Percentiles rank a stretch among this genome's conserved stretches.
Evolutionary conservation across 2,888 invertebrate species (phyloP).

Genomic region (Chromoteleia sp.): DNA sequence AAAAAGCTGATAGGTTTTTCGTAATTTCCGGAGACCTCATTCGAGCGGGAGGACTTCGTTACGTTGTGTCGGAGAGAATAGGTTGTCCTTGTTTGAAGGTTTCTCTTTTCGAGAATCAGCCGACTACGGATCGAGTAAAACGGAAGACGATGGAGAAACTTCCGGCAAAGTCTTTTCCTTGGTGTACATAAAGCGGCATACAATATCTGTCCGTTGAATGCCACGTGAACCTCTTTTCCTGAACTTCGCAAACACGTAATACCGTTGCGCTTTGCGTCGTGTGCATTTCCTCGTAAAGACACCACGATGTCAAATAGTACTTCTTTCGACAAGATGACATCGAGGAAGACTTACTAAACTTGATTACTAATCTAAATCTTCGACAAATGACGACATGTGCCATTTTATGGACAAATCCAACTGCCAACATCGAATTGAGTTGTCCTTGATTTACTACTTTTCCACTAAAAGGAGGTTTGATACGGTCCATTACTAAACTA

Average conservation of each 20-base stretch:
- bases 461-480: not conserved
- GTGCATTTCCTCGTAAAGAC: constrained; percentile 66
- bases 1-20: constrained; percentile 75
- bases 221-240: constrained; percentile 48
- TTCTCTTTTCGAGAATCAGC: constrained; percentile 48
- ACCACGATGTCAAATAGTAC: constrained; percentile 38
- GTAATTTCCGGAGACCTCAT: constrained; percentile 73
- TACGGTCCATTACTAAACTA: not conserved
- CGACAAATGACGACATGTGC: constrained; percentile 1
- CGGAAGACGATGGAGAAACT: constrained; percentile 61
- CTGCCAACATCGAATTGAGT: constrained; percentile 3
- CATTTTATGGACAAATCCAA: constrained; percentile 19
- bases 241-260: constrained; percentile 67
- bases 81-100: constrained; percentile 42
- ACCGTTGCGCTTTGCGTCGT: constrained; percentile 65
- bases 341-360: constrained; percentile 35
- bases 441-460: not conserved
- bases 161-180: constrained; percentile 54
- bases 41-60: constrained; percentile 61
- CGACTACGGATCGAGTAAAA: constrained; percentile 49
- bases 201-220: constrained; percentile 55
- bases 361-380: constrained; percentile 45
- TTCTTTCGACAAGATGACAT: constrained; percentile 26
- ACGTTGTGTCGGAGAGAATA: constrained; percentile 51
- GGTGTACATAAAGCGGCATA: constrained; percentile 65